Evolutionary conservation across 2,113 vertebrate genomes (phyloP).

Genomic region (Rhodinocichla rosea): DNA sequence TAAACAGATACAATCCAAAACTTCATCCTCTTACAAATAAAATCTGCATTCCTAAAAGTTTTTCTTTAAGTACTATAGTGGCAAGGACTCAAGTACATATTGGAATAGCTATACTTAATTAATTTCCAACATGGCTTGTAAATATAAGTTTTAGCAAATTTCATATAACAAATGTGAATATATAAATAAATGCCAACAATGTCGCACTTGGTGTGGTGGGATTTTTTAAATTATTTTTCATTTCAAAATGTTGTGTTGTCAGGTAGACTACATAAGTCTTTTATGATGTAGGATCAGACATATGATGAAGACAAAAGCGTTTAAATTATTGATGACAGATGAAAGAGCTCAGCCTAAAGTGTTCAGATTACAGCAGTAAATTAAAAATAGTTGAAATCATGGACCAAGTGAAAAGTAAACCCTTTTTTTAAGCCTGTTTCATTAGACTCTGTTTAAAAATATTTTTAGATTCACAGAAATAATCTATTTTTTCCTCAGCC

Average conservation of each 20-base stretch:
- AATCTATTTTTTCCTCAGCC: neutral
- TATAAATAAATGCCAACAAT: neutral
- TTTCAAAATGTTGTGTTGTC: neutral
- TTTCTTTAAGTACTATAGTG: neutral
- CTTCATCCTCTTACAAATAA: neutral
- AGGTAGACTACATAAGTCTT: neutral
- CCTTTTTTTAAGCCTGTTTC: neutral
- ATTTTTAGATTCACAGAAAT: neutral
- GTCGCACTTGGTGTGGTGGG: accelerated
- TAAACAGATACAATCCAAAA: neutral
- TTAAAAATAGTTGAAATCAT: neutral
- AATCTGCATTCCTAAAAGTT: neutral
- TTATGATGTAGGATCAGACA: neutral
- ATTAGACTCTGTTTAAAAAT: neutral
- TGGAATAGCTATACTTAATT: neutral
- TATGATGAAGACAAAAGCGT: neutral
- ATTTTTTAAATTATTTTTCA: neutral
- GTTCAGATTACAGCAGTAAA: neutral
- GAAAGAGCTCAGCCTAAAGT: neutral
- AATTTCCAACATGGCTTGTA: neutral
- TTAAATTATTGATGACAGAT: neutral
- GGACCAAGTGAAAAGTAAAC: neutral
- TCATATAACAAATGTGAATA: neutral
- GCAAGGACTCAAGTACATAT: neutral
- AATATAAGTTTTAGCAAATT: neutral